Base-by-base conservation (phyloP, 53 echinoderm and acorn worm genomes). In the Echinometra lucunter region DNA sequence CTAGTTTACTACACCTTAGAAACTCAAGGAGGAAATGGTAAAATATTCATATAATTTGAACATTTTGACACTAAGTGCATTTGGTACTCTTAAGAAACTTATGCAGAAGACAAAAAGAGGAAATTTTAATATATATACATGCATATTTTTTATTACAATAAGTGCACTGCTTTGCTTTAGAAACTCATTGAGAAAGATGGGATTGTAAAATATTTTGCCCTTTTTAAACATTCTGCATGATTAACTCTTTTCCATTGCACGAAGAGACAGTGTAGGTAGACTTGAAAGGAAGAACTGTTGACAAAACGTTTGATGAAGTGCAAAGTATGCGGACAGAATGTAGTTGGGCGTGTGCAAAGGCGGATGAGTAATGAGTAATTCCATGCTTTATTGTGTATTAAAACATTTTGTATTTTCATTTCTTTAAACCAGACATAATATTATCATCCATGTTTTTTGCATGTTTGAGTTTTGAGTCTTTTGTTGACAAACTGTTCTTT, bases 291-390 rank as follows among this genome's bases (percentile, higher is more conserved):
- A 85, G 18, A 81, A 25, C 42, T 53, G 13, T 85, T 85, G 47
- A n/a, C 45, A 85, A 28, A 85, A 85, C 85, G 30, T 49, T 49
- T 81, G 42, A 49, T 47, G 25, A 28, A 49, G 47, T 85, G 49
- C 27, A 15, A 78, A 42, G 28, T 88, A 55, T 88, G 57, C 15
- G 4, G 11, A 88, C 57, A 34, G n/a, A n/a, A n/a, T n/a, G n/a
- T 88, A 23, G 15, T 55, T 88, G 90, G 35, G 90, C 18, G 90
- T 90, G n/a, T 53, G 28, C 56, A 56, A 49, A 13, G 4, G 13
- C 49, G 30, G 49, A 85, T 85, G 85, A 85, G 85, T 85, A 49
- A 85, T n/a, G n/a, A n/a, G n/a, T n/a, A n/a, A n/a, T n/a, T 85
- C 19, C 44, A 17, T 19, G 44, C 5, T 23, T 6, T 42, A 37